These are phyloP conservation scores for Oscarella lobularis DNA, from an alignment of 37 sponge, comb jelly and placozoan species.

Conservation along the genomic window DNA sequence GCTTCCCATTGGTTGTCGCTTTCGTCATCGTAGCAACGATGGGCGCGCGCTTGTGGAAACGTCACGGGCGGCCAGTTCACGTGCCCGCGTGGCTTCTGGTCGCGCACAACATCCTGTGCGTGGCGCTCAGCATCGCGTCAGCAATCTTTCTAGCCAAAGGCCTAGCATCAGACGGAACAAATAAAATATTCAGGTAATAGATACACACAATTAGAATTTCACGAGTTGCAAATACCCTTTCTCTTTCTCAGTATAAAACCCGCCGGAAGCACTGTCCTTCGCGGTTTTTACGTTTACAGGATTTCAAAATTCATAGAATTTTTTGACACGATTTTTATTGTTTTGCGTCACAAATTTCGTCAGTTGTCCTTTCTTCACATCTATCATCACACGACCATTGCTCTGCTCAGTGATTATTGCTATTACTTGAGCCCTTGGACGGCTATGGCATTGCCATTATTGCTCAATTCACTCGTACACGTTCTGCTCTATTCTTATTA, in stretches of 20 bases:
- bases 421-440: slow-evolving; percentile 24
- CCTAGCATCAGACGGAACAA: no score
- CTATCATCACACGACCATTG: slow-evolving; percentile 41
- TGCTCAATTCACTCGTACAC: slow-evolving; percentile 33
- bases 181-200: not conserved
- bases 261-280: no score
- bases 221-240: slow-evolving; percentile 2
- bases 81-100: slow-evolving; percentile 12
- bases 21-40: not conserved
- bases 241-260: no score
- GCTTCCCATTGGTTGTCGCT: not conserved
- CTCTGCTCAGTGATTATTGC: slow-evolving; percentile 26
- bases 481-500: slow-evolving; percentile 37
- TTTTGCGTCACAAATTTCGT: slow-evolving; percentile 26
- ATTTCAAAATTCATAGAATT: slow-evolving; percentile 30
- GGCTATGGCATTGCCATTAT: slow-evolving; percentile 11
- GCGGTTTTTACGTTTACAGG: slow-evolving; percentile 51
- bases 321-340: slow-evolving; percentile 31
- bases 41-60: not conserved
- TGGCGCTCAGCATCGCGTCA: slow-evolving; percentile 18
- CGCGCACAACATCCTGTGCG: slow-evolving; percentile 51
- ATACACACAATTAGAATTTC: slow-evolving; percentile 5
- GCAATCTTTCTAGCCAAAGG: no score
- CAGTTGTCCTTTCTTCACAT: slow-evolving; percentile 42
- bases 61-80: not conserved